Evolutionary conservation across 2,888 invertebrate genomes (phyloP).

Genomic region (Caenorhabditis sp.): DNA sequence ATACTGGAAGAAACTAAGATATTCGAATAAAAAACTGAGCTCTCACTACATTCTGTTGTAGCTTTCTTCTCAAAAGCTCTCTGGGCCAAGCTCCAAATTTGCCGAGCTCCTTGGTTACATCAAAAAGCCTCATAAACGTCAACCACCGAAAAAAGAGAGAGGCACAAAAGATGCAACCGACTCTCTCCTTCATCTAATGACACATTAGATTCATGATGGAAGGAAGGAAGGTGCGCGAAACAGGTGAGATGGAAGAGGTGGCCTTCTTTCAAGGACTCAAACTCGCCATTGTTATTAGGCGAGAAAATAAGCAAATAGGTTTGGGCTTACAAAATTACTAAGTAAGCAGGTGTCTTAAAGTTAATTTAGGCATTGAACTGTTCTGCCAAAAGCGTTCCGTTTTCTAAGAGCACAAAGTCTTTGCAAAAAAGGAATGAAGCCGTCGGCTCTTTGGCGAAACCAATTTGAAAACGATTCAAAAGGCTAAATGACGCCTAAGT

Average conservation of each 20-base stretch:
- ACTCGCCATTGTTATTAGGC: no score
- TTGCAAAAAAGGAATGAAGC: background rate
- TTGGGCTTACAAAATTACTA: no score
- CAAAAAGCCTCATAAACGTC: background rate
- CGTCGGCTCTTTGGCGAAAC: background rate
- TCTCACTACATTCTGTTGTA: background rate
- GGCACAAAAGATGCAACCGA: background rate
- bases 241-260: no score
- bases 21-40: no score
- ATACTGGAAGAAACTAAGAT: background rate
- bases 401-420: no score
- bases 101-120: background rate
- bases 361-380: no score
- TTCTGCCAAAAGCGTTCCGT: no score
- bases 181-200: background rate
- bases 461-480: constrained; percentile 2
- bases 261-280: no score
- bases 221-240: no score
- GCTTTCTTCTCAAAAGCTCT: background rate
- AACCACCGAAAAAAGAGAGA: background rate
- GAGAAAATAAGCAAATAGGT: no score
- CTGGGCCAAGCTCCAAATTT: background rate
- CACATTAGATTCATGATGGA: background rate
- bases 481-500: background rate
- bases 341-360: no score